Evolutionary conservation across 2,797 vertebrate species (phyloP).

Genomic region (Fistularia commersonii): DNA sequence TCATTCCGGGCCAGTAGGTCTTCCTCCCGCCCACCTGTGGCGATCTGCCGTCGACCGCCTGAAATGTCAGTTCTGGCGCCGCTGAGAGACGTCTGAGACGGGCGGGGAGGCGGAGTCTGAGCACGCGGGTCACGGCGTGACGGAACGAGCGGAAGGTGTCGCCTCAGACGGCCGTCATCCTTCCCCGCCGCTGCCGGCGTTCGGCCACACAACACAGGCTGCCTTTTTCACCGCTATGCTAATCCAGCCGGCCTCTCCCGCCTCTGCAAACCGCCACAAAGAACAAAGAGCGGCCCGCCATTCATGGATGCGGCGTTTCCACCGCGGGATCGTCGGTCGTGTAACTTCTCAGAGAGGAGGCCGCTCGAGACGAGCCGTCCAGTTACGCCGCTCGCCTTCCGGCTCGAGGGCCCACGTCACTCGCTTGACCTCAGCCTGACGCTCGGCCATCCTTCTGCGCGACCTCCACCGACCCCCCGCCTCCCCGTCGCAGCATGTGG

Average conservation of each 20-base stretch:
- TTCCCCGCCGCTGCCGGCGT: conserved; percentile 47
- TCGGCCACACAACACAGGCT: conserved; percentile 58
- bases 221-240: conserved; percentile 61
- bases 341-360: no score
- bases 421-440: conserved; percentile 47
- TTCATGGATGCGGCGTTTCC: conserved; percentile 31
- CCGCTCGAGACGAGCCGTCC: conserved; percentile 18
- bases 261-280: conserved; percentile 45
- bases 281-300: conserved; percentile 37
- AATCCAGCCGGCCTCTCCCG: conserved; percentile 57
- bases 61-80: no score
- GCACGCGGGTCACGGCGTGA: no score
- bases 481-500: conserved; percentile 40
- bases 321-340: no score
- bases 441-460: conserved; percentile 41
- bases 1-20: no score
- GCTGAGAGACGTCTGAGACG: no score
- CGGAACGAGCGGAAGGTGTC: no score
- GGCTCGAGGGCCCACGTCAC: no score
- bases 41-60: no score
- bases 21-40: no score
- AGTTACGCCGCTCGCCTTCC: no score
- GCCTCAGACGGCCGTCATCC: conserved; percentile 54
- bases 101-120: conserved; percentile 49
- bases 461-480: conserved; percentile 56